Base-by-base conservation (phyloP, 2,888 invertebrate species). In the Bimastos eiseni region DNA sequence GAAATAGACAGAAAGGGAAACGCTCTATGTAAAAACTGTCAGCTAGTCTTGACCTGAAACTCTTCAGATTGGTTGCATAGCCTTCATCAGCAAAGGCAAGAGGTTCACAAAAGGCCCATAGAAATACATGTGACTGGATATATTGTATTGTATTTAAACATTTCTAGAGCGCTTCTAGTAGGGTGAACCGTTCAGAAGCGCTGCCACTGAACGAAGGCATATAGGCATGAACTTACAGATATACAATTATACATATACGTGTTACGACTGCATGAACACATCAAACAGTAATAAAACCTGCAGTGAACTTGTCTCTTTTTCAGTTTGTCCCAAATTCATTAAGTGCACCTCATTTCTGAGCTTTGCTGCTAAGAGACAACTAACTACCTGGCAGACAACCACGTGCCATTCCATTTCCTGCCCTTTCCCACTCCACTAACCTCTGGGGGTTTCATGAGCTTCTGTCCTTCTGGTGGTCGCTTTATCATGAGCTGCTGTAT, bases 381-480 rank as follows among this genome's bases (percentile, higher is more conserved):
- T 1, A 70, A 70, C 30, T n/a, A n/a, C 49, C 1, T 49, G 49
- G 49, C 70, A 8, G 70, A 70, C 70, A 30, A 70, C 70, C 70
- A 8, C 8, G 11, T 3, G 11, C 70, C 70, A n/a, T n/a, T 70
- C 70, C 70, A 70, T n/a, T 70, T 70, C 70, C n/a, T 70, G 11
- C n/a, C 70, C 17, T 70, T 70, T 70, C n/a, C 70, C 13, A 8
- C 70, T 34, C 24, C 34, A 86, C 86, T 37, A 34, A 86, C 86
- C 86, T 86, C 86, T 86, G 86, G 86, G 34, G 86, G 86, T 86
- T 36, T 86, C 86, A 86, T 34, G 36, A 86, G 86, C 86, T 36
- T 34, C 86, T 86, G 86, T 34, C 86, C 86, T 34, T 86, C 86
- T 24, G 86, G 36, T 36, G 86, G 86, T 36, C 86, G 86, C 24